A percentile compares a stretch with the other conserved stretches of the same genome.
These are phyloP conservation scores for Theretra japonica DNA, from an alignment of 2,888 invertebrate species.

Conservation along the genomic window DNA sequence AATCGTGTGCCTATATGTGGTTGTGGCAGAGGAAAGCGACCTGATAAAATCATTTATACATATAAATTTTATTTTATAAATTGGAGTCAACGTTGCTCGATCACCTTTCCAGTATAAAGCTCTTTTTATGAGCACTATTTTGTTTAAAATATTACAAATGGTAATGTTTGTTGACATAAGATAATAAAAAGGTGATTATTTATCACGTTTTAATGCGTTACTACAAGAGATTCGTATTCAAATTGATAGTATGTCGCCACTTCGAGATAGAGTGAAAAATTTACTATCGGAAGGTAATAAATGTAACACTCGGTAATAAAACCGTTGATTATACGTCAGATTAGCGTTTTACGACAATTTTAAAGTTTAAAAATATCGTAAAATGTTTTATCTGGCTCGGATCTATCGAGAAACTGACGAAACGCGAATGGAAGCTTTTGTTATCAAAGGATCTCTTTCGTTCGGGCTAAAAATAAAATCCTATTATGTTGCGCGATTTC, in stretches of 20 bases:
- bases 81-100: too few relatives aligned
- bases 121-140: too few relatives aligned
- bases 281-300: conserved; percentile 14
- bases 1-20: too few relatives aligned
- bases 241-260: conserved; percentile 12
- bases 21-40: too few relatives aligned
- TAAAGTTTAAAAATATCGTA: conserved; percentile 30
- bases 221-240: conserved; percentile 6
- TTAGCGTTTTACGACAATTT: conserved; percentile 29
- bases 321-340: conserved; percentile 28
- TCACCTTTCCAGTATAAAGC: too few relatives aligned
- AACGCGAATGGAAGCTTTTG: conserved; percentile 16
- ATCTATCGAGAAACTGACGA: conserved; percentile 29
- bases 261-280: conserved; percentile 16
- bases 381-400: conserved; percentile 29
- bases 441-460: conserved; percentile 8
- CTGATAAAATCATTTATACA: too few relatives aligned
- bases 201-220: neutral
- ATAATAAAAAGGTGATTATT: neutral
- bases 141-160: too few relatives aligned
- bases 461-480: neutral
- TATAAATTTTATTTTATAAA: too few relatives aligned
- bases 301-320: conserved; percentile 31
- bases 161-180: too few relatives aligned
- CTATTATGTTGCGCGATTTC: conserved; percentile 8